Conservation (phyloP, 2,888 invertebrate species). For the Plagodis pulveraria region DNA sequence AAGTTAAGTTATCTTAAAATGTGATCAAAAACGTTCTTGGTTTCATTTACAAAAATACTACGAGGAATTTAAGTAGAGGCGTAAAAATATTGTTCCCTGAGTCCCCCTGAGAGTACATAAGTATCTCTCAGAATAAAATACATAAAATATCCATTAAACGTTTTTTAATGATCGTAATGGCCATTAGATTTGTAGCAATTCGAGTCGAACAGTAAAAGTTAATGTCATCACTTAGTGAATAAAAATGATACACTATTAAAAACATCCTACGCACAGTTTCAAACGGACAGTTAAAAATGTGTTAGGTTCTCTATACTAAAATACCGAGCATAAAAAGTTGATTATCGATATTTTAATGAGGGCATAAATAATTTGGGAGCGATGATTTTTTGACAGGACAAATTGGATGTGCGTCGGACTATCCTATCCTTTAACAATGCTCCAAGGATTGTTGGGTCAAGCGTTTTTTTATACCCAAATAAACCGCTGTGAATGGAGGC, state of each 20-base stretch:
- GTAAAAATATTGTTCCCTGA: slow-evolving; percentile 15
- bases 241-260: slow-evolving; percentile 71
- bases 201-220: slow-evolving; percentile 48
- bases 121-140: slow-evolving; percentile 33
- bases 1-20: slow-evolving; percentile 10
- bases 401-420: slow-evolving; percentile 75
- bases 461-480: slow-evolving; percentile 64
- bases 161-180: slow-evolving; percentile 47
- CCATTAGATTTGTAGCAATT: slow-evolving; percentile 57
- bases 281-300: slow-evolving; percentile 46
- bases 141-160: slow-evolving; percentile 45
- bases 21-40: slow-evolving; percentile 2
- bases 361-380: slow-evolving; percentile 71
- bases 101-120: slow-evolving; percentile 5
- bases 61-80: slow-evolving; percentile 16
- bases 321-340: slow-evolving; percentile 50
- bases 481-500: slow-evolving; percentile 77
- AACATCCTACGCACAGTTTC: slow-evolving; percentile 61
- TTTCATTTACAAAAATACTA: not conserved
- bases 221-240: slow-evolving; percentile 55
- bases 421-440: slow-evolving; percentile 60
- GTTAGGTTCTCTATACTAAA: slow-evolving; percentile 37
- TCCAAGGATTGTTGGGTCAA: slow-evolving; percentile 65
- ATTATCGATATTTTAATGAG: slow-evolving; percentile 80
- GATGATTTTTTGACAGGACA: slow-evolving; percentile 78